Evolutionary conservation across 2,888 invertebrate species (phyloP).

Genomic region (Apodemia mormo): DNA sequence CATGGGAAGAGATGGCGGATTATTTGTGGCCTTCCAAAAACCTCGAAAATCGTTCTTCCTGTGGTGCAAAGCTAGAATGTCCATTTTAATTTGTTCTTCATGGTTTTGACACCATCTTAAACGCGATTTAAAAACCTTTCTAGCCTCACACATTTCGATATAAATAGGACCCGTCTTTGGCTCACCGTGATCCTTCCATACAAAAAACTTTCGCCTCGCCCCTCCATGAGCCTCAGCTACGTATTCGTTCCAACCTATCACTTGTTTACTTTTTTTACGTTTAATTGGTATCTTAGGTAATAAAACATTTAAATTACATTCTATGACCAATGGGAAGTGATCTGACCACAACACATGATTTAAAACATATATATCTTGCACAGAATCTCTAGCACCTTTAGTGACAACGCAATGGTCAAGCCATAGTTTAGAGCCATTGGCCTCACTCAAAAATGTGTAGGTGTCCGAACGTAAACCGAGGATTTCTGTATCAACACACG

Average conservation of each 20-base stretch:
- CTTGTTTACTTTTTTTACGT: conserved; percentile 13
- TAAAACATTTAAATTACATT: conserved; percentile 26
- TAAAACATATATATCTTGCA: conserved; percentile 11
- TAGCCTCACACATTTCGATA: conserved; percentile 24
- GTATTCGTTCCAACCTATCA: conserved; percentile 28
- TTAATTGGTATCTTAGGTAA: conserved; percentile 15
- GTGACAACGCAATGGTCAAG: neutral
- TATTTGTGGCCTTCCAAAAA: conserved; percentile 33
- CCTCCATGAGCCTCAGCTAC: conserved; percentile 24
- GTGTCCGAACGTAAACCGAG: neutral
- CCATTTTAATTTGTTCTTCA: conserved; percentile 25
- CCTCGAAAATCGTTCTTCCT: conserved; percentile 26
- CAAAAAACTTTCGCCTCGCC: conserved; percentile 22
- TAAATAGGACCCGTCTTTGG: conserved; percentile 23
- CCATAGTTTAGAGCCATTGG: no score
- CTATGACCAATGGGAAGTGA: conserved; percentile 14
- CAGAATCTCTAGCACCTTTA: neutral
- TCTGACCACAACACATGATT: conserved; percentile 21
- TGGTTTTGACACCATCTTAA: conserved; percentile 30
- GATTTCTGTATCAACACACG: neutral
- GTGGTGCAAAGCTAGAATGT: conserved; percentile 25
- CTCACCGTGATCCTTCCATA: conserved; percentile 24
- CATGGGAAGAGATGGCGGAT: conserved; percentile 29
- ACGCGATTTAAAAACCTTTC: conserved; percentile 25
- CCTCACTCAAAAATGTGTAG: no score